Evolutionary conservation across 2,888 invertebrate genomes (phyloP), one percentile per base, ranked within the genome.

Genomic region (Ypsolopha scabrella): DNA sequence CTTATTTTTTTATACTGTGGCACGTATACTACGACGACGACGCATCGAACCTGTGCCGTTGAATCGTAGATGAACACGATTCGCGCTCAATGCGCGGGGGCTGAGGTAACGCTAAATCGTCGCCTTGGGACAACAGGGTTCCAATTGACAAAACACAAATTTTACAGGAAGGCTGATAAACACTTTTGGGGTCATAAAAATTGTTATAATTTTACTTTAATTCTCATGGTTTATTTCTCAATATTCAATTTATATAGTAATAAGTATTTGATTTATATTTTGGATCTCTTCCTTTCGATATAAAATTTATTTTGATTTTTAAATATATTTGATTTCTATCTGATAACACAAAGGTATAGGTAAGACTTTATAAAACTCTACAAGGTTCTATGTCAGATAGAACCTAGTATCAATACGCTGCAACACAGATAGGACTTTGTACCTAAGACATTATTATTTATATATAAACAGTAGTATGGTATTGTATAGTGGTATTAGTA

Each of bases 91-190:
- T n/a, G n/a, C n/a, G n/a, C n/a, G n/a, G n/a, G n/a, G n/a, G n/a
- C n/a, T n/a, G n/a, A n/a, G n/a, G n/a, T n/a, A n/a, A n/a, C n/a
- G n/a, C n/a, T n/a, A n/a, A n/a, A n/a, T n/a, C 47, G 47, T 36
- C 47, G 47, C 35, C 13, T 47, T 47, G 47, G 47, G 35, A 36
- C 34, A 47, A 47, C 47, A 47, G 13, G 34, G 47, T 47, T 47
- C 47, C 36, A 36, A 47, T 13, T 47, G 47, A 34, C 13, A 36
- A 36, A 47, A 47, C 47, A 34, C 34, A 47, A 34, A 47, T 24
- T 47, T 13, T 47, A 36, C 36, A 36, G 36, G 36, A 47, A 34
- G 13, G 47, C 47, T 36, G 13, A 36, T 36, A 36, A 47, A 47
- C 9, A 11, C 11, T n/a, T 10, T 11, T 36, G 45, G 45, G 34